phyloP scores from a whole-genome alignment of 2,888 invertebrate genomes.

The Agrotis puta region DNA sequence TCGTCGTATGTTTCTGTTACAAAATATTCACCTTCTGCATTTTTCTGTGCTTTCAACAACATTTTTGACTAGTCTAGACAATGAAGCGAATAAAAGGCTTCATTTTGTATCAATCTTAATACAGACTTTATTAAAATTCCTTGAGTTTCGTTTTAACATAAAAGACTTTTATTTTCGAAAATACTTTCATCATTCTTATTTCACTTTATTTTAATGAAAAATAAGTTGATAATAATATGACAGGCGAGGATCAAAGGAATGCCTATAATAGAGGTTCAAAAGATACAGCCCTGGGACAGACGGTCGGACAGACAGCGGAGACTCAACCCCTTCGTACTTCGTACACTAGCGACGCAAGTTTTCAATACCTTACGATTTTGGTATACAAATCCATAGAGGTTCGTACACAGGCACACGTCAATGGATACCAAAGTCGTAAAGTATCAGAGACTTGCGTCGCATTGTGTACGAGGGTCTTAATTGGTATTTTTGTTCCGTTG shows the following conservation, averaged over 20 bases:
- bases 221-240: slow-evolving; percentile 1
- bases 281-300: not conserved
- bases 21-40: not conserved
- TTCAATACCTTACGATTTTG: no score
- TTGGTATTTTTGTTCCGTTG: no score
- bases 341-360: no score
- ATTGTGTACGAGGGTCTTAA: no score
- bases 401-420: no score
- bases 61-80: slow-evolving; percentile 3
- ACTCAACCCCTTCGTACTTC: no score
- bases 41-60: not conserved
- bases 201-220: not conserved
- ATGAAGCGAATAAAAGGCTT: slow-evolving; percentile 11
- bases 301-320: not conserved
- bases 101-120: slow-evolving; percentile 17
- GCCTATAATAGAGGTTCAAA: not conserved
- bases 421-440: no score
- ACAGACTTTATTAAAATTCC: not conserved
- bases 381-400: no score
- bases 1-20: not conserved
- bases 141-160: not conserved
- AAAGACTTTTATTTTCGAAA: slow-evolving; percentile 7
- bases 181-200: not conserved
- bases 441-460: no score
- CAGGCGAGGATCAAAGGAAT: slow-evolving; percentile 1